Conservation (phyloP, 2,888 invertebrate genomes). For the Scaptomyza flava region DNA sequence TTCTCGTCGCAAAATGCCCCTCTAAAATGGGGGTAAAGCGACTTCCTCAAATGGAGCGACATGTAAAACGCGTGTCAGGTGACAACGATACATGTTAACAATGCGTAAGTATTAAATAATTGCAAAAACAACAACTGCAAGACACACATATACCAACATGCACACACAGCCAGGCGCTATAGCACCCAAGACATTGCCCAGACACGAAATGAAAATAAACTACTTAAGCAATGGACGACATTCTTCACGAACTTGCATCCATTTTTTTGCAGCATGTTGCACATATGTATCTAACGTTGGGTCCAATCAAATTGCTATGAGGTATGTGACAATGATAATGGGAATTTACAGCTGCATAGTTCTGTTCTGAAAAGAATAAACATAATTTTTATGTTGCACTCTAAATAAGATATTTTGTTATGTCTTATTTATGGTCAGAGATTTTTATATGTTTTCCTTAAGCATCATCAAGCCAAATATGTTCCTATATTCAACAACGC, state of each 20-base stretch:
- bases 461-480: background rate
- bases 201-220: slow-evolving; percentile 54
- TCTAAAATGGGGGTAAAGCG: slow-evolving; percentile 50
- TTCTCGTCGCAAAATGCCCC: slow-evolving; percentile 46
- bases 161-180: slow-evolving; percentile 3
- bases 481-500: background rate
- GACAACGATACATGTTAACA: slow-evolving; percentile 72
- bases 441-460: no score
- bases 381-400: no score
- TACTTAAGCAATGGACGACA: slow-evolving; percentile 51
- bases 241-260: slow-evolving; percentile 54
- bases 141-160: slow-evolving; percentile 1
- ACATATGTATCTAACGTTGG: slow-evolving; percentile 1
- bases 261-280: slow-evolving; percentile 14
- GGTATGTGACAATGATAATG: slow-evolving; percentile 1
- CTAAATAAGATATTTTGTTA: no score
- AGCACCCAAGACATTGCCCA: slow-evolving; percentile 37
- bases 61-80: slow-evolving; percentile 72
- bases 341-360: no score
- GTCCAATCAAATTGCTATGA: slow-evolving; percentile 13
- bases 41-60: slow-evolving; percentile 70
- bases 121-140: slow-evolving; percentile 39
- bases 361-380: no score
- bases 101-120: slow-evolving; percentile 75
- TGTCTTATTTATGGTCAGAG: no score